Conservation (phyloP, 2,113 vertebrate genomes). For the Arenaria interpres region DNA sequence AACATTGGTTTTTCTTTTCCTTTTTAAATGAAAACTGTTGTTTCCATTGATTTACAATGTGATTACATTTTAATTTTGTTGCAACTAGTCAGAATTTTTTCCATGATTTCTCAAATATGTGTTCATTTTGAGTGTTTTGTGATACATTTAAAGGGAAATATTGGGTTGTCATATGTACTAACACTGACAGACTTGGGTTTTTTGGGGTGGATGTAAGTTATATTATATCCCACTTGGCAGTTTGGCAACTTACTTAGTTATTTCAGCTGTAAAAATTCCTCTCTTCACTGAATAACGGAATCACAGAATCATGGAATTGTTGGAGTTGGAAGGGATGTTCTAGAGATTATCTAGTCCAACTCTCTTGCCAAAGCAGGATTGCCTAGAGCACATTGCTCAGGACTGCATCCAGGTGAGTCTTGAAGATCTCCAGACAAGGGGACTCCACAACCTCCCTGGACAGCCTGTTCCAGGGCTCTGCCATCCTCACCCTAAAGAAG, state of each 20-base stretch:
- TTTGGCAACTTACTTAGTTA: not conserved
- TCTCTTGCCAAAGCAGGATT: no score
- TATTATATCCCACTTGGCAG: not conserved
- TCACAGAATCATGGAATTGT: no score
- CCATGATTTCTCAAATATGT: not conserved
- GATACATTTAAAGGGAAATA: not conserved
- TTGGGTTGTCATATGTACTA: not conserved
- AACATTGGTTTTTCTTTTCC: not conserved
- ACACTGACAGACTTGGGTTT: rapidly evolving
- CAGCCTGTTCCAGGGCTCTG: no score
- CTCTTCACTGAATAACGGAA: no score
- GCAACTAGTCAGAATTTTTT: not conserved
- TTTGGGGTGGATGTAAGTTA: not conserved
- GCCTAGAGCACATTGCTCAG: no score
- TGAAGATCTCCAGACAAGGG: no score
- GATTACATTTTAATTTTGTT: not conserved
- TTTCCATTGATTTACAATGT: not conserved
- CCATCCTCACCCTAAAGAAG: no score
- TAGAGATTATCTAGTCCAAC: no score
- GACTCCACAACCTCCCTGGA: no score
- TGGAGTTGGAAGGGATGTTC: no score
- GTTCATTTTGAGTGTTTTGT: not conserved
- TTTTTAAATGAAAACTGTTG: not conserved
- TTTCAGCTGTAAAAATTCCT: not conserved
- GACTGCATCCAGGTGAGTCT: no score